phyloP scores from a whole-genome alignment of 2,113 vertebrate genomes.

The Nannobrachium achirus region DNA sequence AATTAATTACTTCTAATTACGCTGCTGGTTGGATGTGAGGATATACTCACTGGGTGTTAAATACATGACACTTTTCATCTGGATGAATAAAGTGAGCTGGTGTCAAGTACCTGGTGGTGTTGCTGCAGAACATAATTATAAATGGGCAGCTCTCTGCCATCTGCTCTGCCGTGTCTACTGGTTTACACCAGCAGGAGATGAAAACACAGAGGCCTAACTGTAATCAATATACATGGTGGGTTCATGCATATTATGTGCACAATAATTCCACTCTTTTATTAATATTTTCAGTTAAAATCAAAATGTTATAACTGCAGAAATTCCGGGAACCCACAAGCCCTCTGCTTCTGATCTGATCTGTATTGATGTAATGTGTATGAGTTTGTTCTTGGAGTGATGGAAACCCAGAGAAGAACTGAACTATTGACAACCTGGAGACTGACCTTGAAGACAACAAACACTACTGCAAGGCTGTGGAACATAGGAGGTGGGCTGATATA shows the following conservation, averaged over 20 bases:
- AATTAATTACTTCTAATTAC: slow-evolving; percentile 5
- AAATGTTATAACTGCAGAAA: no score
- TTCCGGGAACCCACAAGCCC: no score
- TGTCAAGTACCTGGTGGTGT: not conserved
- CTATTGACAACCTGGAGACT: slow-evolving; percentile 29
- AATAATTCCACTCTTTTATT: no score
- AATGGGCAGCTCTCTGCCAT: not conserved
- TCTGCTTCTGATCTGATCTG: no score
- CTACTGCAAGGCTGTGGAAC: slow-evolving; percentile 4
- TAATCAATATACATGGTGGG: no score
- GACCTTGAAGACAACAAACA: slow-evolving; percentile 33
- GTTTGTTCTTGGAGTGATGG: slow-evolving; percentile 1
- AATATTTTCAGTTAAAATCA: no score
- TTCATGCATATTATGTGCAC: no score
- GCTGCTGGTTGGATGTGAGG: not conserved
- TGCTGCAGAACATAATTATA: not conserved
- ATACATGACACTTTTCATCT: slow-evolving; percentile 1
- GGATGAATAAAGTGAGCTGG: not conserved
- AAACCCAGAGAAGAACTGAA: slow-evolving; percentile 14
- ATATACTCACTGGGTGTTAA: not conserved
- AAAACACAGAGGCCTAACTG: no score
- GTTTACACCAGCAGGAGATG: no score
- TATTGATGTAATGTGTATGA: no score
- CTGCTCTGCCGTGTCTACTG: not conserved
- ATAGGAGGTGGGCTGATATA: slow-evolving; percentile 34